phyloP scores from a whole-genome alignment of 2,797 vertebrate species.

The Siniperca obscura region DNA sequence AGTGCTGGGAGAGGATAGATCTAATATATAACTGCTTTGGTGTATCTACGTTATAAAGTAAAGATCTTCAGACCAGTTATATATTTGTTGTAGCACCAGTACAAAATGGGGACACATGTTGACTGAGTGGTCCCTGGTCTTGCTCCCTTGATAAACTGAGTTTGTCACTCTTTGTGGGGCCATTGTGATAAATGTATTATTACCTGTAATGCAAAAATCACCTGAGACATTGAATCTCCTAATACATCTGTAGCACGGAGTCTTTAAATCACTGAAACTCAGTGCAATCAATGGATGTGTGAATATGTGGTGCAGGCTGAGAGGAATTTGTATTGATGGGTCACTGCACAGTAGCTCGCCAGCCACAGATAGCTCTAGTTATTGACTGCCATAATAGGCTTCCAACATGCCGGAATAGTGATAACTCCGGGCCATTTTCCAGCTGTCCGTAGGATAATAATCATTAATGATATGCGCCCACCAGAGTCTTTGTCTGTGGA shows the following conservation, averaged over 20 bases:
- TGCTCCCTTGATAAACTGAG: conserved; percentile 70
- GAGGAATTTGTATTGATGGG: conserved; percentile 65
- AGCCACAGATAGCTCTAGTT: conserved; percentile 59
- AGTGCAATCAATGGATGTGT: conserved; percentile 59
- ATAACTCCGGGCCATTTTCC: conserved; percentile 62
- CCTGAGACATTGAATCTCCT: conserved; percentile 66
- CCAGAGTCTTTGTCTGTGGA: conserved; percentile 53
- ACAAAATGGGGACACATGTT: conserved; percentile 34
- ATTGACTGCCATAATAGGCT: conserved; percentile 70
- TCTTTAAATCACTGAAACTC: conserved; percentile 73
- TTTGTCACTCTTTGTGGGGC: conserved; percentile 65
- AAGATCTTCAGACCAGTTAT: background rate
- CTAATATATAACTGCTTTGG: background rate
- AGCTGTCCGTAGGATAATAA: conserved; percentile 57
- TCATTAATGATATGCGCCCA: conserved; percentile 49
- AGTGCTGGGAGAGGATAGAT: background rate
- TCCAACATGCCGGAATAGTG: conserved; percentile 45
- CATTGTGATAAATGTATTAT: conserved; percentile 75
- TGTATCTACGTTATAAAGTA: background rate
- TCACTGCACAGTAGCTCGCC: conserved; percentile 45
- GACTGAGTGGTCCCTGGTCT: conserved; percentile 47
- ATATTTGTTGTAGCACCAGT: background rate
- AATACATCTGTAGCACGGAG: conserved; percentile 66
- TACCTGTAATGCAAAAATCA: conserved; percentile 71
- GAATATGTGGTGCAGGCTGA: conserved; percentile 42